Evolutionary conservation across 2,113 vertebrate species (phyloP).

Genomic region (Hemiprocne comata): DNA sequence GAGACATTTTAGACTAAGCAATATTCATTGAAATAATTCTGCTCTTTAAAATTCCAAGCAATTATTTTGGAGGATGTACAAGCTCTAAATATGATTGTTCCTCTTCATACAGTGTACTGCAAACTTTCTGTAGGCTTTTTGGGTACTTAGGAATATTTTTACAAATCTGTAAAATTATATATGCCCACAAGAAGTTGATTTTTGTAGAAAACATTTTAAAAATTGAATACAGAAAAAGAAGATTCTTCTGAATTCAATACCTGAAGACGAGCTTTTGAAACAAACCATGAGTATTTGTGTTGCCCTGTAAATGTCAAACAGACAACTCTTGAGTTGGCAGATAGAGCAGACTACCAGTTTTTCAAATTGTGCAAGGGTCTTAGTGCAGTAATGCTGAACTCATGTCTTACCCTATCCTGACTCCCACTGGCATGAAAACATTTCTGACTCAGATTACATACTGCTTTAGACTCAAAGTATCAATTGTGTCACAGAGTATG

Average conservation of each 20-base stretch:
- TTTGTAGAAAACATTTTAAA: not conserved
- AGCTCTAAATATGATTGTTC: not conserved
- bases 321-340: not conserved
- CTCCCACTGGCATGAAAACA: not conserved
- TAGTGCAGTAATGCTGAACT: not conserved
- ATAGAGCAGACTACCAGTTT: not conserved
- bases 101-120: not conserved
- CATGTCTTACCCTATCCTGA: not conserved
- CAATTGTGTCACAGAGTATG: not conserved
- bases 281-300: not conserved
- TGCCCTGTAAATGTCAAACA: not conserved
- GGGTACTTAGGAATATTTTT: not conserved
- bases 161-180: not conserved
- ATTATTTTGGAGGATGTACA: not conserved
- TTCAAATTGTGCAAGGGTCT: not conserved
- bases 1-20: not conserved
- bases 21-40: not conserved
- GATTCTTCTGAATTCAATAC: not conserved
- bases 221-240: not conserved
- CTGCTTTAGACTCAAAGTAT: not conserved
- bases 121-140: not conserved
- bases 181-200: not conserved
- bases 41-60: not conserved
- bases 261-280: not conserved
- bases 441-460: not conserved